A percentile compares a stretch with the other conserved stretches of the same genome.
phyloP scores from a whole-genome alignment of 1,140 invertebrate genomes.

The Drosophila nigrodunni region DNA sequence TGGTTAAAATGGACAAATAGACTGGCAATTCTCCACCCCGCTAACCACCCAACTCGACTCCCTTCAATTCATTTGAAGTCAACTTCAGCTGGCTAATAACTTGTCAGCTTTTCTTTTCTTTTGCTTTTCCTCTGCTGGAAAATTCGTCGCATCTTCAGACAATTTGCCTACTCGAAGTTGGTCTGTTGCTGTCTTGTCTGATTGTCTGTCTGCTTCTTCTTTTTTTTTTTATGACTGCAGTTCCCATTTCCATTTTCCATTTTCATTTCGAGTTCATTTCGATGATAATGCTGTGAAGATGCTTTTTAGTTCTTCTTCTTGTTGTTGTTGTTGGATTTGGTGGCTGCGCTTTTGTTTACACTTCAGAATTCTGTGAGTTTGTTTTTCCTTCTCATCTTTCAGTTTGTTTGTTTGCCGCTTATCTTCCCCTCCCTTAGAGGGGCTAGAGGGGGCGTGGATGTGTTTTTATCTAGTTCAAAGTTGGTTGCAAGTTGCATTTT shows the following conservation, averaged over 20 bases:
- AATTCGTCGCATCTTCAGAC: conserved; percentile 16
- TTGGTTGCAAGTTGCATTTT: conserved; percentile 73
- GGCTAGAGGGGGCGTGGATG: not conserved
- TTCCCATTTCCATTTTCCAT: conserved; percentile 51
- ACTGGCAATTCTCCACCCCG: no score
- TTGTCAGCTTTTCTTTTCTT: conserved; percentile 62
- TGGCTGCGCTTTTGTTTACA: conserved; percentile 75
- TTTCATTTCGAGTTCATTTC: conserved; percentile 68
- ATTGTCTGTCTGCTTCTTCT: conserved; percentile 18
- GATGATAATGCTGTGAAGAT: conserved; percentile 55
- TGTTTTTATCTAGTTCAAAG: conserved; percentile 53
- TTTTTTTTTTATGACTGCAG: conserved; percentile 21
- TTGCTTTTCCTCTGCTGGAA: conserved; percentile 14
- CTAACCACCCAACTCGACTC: not conserved
- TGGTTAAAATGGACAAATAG: conserved; percentile 6
- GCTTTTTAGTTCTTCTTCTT: conserved; percentile 39
- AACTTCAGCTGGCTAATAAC: conserved; percentile 64
- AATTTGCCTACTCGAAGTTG: conserved; percentile 68
- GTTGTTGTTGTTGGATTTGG: conserved; percentile 31
- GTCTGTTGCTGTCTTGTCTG: conserved; percentile 41
- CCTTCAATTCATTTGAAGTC: conserved; percentile 1
- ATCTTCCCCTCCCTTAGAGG: not conserved
- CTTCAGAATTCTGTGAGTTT: conserved; percentile 47
- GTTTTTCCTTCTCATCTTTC: conserved; percentile 20
- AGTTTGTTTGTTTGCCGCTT: conserved; percentile 46